phyloP scores from a whole-genome alignment of 2,888 invertebrate genomes.

The Drosophila mimetica region DNA sequence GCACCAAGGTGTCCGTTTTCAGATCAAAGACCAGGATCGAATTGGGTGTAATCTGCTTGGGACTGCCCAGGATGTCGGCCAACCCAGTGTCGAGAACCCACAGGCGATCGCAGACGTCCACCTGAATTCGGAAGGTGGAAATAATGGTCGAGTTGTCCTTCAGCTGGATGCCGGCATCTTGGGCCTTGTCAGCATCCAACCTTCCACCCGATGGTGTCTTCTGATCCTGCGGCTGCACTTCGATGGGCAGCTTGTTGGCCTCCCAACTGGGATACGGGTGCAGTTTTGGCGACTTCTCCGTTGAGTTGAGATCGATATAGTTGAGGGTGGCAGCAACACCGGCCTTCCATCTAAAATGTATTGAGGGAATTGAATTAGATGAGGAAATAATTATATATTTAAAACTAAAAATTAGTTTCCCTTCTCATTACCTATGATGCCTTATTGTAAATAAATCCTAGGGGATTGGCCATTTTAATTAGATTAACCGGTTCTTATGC shows the following conservation, averaged over 20 bases:
- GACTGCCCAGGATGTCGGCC: conserved; percentile 89
- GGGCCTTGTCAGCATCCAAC: conserved; percentile 81
- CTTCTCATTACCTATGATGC: too few relatives aligned
- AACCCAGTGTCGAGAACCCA: conserved; percentile 93
- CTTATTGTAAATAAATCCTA: not conserved
- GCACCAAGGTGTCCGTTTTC: conserved; percentile 89
- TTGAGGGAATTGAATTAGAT: not conserved
- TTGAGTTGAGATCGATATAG: conserved; percentile 86
- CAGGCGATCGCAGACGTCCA: conserved; percentile 91
- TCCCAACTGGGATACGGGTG: conserved; percentile 91
- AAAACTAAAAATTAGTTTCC: too few relatives aligned
- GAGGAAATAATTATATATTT: not conserved
- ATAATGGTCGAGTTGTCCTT: conserved; percentile 87
- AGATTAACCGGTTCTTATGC: not conserved
- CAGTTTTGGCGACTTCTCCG: conserved; percentile 89
- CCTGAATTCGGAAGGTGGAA: conserved; percentile 90
- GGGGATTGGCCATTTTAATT: not conserved
- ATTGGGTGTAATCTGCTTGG: conserved; percentile 87
- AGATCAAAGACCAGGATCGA: conserved; percentile 89
- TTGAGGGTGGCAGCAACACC: conserved; percentile 90
- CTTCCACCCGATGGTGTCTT: conserved; percentile 80
- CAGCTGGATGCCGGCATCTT: conserved; percentile 84
- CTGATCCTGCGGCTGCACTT: conserved; percentile 83
- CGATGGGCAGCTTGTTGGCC: conserved; percentile 90
- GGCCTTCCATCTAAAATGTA: conserved; percentile 86